Evolutionary conservation across 2,888 invertebrate genomes (phyloP).

Genomic region (Protophormia terraenovae): DNA sequence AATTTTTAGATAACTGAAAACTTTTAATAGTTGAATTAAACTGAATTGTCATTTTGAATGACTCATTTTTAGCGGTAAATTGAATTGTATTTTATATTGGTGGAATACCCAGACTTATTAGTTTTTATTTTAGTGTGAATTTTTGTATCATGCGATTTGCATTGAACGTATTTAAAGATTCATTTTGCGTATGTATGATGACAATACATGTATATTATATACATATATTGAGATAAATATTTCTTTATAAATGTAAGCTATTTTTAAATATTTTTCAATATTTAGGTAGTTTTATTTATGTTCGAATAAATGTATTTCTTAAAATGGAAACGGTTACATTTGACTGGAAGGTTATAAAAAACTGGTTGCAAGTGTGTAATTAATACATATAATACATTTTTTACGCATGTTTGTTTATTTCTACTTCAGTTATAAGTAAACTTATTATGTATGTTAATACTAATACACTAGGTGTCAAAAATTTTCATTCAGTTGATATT

Average conservation of each 20-base stretch:
- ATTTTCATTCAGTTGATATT: background rate
- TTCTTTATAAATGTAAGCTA: background rate
- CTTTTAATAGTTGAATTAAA: background rate
- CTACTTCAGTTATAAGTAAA: background rate
- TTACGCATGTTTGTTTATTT: background rate
- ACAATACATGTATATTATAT: background rate
- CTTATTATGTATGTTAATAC: too few species aligned
- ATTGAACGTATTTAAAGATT: conserved; percentile 24
- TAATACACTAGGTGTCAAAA: background rate
- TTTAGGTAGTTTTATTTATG: background rate
- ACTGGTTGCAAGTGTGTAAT: background rate
- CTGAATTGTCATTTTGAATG: background rate
- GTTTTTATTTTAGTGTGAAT: background rate
- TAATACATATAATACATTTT: background rate
- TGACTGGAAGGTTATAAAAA: background rate
- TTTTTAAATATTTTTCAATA: background rate
- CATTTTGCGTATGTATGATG: conserved; percentile 1
- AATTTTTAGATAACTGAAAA: background rate
- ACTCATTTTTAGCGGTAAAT: background rate
- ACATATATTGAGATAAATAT: background rate
- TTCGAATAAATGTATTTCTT: background rate
- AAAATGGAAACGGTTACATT: background rate
- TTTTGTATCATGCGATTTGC: background rate
- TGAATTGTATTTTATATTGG: background rate
- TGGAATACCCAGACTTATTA: conserved; percentile 14